Percentiles rank a stretch among this genome's conserved stretches.
Conservation (phyloP, 2,797 vertebrate species). For the Apodemus agrarius region DNA sequence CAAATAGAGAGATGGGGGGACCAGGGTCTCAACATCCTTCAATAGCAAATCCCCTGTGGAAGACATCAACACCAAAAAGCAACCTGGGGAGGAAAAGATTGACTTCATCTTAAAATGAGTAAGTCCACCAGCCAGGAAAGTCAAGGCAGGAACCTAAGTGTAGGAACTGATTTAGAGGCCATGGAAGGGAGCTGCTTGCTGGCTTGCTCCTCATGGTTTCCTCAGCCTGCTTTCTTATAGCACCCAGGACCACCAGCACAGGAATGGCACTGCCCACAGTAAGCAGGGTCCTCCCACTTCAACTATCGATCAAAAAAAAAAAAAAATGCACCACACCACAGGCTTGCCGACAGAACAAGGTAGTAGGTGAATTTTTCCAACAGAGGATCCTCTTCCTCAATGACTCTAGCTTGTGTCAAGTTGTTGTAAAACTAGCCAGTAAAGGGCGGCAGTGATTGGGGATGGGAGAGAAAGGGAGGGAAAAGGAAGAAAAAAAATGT, state of each 20-base stretch:
- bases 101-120: not conserved
- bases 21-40: not conserved
- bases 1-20: not conserved
- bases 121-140: not conserved
- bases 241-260: not conserved
- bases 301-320: not conserved
- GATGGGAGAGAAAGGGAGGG: not conserved
- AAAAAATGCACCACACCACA: not conserved
- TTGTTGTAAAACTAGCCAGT: not conserved
- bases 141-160: not conserved
- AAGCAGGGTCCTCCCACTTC: not conserved
- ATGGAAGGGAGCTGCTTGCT: not conserved
- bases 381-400: not conserved
- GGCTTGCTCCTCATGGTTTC: not conserved
- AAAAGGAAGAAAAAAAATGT: not conserved
- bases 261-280: no score
- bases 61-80: not conserved
- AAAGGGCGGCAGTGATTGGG: not conserved
- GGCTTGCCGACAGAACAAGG: not conserved
- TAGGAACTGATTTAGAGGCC: not conserved
- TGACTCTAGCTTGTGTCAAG: not conserved
- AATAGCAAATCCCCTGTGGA: no score
- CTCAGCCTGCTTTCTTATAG: not conserved
- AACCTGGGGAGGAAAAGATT: not conserved
- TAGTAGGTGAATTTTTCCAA: not conserved